Evolutionary conservation across 1,140 invertebrate species (phyloP).

Genomic region (Caenorhabditis brenneri): DNA sequence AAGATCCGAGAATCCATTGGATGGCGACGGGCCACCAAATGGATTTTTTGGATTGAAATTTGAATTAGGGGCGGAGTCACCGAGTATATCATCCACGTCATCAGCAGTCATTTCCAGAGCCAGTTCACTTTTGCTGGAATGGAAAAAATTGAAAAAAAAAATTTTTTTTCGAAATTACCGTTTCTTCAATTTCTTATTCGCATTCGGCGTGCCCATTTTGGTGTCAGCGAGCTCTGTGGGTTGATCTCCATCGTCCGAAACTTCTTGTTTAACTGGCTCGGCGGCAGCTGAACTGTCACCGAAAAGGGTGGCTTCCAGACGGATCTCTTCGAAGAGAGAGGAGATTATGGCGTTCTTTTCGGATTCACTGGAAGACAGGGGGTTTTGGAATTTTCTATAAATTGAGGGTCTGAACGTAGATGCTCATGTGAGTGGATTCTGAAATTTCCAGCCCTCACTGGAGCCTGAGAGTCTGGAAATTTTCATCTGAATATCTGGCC

Average conservation of each 20-base stretch:
- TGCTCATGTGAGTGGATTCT: too few relatives aligned
- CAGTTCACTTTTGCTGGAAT: slow-evolving; percentile 15
- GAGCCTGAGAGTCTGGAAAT: too few relatives aligned
- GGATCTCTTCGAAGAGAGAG: not conserved
- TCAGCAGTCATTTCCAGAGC: slow-evolving; percentile 15
- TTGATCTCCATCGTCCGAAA: not conserved
- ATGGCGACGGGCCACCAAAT: slow-evolving; percentile 14
- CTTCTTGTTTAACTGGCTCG: not conserved
- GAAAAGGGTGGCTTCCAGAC: not conserved
- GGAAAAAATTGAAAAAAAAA: not conserved
- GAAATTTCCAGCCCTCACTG: too few relatives aligned
- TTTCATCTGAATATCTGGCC: too few relatives aligned
- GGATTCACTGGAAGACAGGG: not conserved
- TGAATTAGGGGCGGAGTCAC: not conserved
- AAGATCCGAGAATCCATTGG: not conserved
- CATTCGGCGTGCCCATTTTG: not conserved
- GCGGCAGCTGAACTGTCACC: too few relatives aligned
- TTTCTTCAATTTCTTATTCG: not conserved
- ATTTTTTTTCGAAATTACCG: not conserved
- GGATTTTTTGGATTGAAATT: slow-evolving; percentile 27
- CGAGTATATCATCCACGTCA: slow-evolving; percentile 25
- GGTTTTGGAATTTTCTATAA: not conserved
- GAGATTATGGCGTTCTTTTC: not conserved
- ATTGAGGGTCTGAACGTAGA: not conserved
- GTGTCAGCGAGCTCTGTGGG: not conserved